Base-by-base conservation (phyloP, 2,888 invertebrate species). In the Lissonota sp. region DNA sequence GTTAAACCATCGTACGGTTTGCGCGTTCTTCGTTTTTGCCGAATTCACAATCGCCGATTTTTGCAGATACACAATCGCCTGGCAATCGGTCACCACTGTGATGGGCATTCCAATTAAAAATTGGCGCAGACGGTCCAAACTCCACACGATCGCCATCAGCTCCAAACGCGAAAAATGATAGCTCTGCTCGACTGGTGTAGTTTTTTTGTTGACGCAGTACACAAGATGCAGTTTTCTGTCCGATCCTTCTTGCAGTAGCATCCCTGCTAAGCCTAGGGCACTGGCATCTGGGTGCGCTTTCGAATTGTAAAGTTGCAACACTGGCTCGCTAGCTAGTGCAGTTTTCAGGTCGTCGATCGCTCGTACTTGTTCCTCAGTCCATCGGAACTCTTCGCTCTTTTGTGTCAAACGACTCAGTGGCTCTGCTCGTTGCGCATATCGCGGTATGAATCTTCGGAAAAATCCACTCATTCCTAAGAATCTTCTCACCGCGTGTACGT, bases 121-220 rank as follows among this genome's bases (percentile, higher is more conserved):
- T 12, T 39, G 44, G 5, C 66, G 74, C 10, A 66, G 46, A 16
- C 74, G 42, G 12, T 74, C 55, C 4, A 77, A 14, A 26, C 40
- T 49, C 62, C 77, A 71, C 37, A 71, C 71, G 5, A 71, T 57
- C 3, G 77, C 71, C 44, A 71, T 63, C 10, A 77, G 7, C 46
- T 77, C 74, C 49, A 74, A 67, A 64, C 82, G 80, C 8, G 77
- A 71, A 1, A 86, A 87, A 51, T 86, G 87, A 75, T 87, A 88
- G 6, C 69, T 79, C 6, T 70, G 71, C 62, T 87, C 87, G 5
- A 63, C 75, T 5, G 81, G 79, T 8, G 84, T 85, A 1, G 85
- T 87, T 64, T 86, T 85, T 67, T 85, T 84, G 10, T 83, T 84
- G 1, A 87, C 81, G 46, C 83, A 81, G 72, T 85, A 86, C 10